Evolutionary conservation across 2,888 invertebrate genomes (phyloP), one percentile per base, ranked within the genome.

Genomic region (Bedellia somnulentella): DNA sequence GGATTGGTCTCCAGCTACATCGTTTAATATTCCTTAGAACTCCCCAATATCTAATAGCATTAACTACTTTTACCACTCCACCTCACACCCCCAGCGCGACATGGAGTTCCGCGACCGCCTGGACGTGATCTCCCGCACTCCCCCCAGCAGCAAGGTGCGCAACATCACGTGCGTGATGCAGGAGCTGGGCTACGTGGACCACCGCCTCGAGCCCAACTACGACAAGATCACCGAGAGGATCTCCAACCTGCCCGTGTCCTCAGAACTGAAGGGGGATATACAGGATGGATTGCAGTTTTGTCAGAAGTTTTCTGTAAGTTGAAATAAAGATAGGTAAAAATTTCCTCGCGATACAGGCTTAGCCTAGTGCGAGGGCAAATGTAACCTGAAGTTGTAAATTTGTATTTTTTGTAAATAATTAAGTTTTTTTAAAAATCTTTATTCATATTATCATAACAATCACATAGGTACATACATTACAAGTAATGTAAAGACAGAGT

Each of bases 121-220:
- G 17, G 83, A 84, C 37, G 54, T 79, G 8, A 57, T 83, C 42
- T 76, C 80, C 4, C 66, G 78, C 1, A 12, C 28, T 5, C 21
- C 25, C 3, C 14, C 13, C 4, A 64, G 67, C 11, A 76, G 75
- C 3, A 78, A 77, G 41, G 71, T 79, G 2, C 61, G 71, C 37
- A 85, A 85, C 56, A 80, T 84, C 14, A 85, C 85, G 1, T 85
- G 85, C 50, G 82, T 85, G 21, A 84, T 85, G 83, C 84, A 85
- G 46, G 84, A 85, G 47, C 67, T 85, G 1, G 84, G 84, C 30
- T 85, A 85, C 56, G 68, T 85, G 42, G 83, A 85, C 48, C 52
- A 79, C 38, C 81, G 81, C 48, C 58, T 84, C 42, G 83, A 85
- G 44, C 85, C 85, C 1, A 83, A 84, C 56, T 84, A 78, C 47